Conservation (phyloP, 2,888 invertebrate genomes). For the Drosophila nigricruria region DNA sequence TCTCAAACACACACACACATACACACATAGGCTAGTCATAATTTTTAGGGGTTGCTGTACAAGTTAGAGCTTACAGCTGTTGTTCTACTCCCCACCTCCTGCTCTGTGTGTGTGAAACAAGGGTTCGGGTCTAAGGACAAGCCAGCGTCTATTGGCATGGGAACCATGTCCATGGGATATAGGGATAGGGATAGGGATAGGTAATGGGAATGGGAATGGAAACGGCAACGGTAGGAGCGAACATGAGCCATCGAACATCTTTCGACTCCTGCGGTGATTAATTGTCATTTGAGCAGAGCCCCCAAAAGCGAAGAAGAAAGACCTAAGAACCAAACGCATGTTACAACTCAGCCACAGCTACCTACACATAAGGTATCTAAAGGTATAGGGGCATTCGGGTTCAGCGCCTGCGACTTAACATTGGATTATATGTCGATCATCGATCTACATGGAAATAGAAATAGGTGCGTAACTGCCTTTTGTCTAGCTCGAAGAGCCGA, state of each 20-base stretch:
- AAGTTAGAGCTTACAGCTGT: conserved; percentile 63
- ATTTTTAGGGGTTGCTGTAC: conserved; percentile 72
- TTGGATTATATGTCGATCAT: conserved; percentile 77
- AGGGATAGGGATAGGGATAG: not conserved
- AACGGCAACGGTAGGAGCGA: conserved; percentile 28
- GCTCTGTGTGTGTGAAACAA: conserved; percentile 60
- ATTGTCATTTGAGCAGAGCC: conserved; percentile 66
- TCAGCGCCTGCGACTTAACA: conserved; percentile 64
- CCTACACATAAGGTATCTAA: conserved; percentile 21
- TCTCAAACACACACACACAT: not conserved
- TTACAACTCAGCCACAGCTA: conserved; percentile 29
- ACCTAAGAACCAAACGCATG: conserved; percentile 30
- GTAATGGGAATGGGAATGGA: conserved; percentile 4
- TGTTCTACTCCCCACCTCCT: conserved; percentile 35
- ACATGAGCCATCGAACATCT: conserved; percentile 63
- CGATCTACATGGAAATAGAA: conserved; percentile 35
- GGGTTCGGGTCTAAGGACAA: conserved; percentile 62
- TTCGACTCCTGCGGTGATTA: conserved; percentile 79
- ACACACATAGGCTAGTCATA: conserved; percentile 53
- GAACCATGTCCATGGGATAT: conserved; percentile 42
- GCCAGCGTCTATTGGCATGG: conserved; percentile 58
- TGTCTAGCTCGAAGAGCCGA: conserved; percentile 27
- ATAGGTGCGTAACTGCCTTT: conserved; percentile 29
- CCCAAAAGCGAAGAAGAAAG: conserved; percentile 23
- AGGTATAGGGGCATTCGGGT: conserved; percentile 41